Evolutionary conservation across 2,113 vertebrate species (phyloP).

Genomic region (Hypocryptadius cinnamomeus): DNA sequence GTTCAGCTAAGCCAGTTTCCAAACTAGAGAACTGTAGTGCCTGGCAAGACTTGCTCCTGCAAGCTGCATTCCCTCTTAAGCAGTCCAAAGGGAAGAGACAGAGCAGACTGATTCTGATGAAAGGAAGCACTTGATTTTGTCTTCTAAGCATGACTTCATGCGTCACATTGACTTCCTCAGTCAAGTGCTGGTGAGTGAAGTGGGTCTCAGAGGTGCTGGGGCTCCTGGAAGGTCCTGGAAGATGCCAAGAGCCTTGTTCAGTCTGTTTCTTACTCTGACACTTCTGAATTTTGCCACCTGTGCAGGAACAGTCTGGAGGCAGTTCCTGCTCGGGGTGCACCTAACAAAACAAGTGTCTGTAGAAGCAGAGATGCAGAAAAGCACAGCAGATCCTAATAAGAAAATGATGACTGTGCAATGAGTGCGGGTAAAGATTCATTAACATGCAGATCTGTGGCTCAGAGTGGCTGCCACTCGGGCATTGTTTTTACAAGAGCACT

Average conservation of each 20-base stretch:
- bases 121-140: neutral
- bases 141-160: neutral
- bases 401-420: neutral
- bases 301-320: rapidly evolving
- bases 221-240: neutral
- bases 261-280: neutral
- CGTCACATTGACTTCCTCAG: neutral
- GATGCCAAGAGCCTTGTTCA: rapidly evolving
- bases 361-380: neutral
- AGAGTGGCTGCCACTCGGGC: neutral
- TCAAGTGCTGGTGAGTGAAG: neutral
- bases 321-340: neutral
- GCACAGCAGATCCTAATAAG: neutral
- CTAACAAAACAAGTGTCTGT: rapidly evolving
- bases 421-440: neutral
- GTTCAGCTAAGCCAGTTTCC: neutral
- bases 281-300: neutral
- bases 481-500: neutral
- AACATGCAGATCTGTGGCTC: neutral
- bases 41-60: neutral
- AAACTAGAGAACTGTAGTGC: neutral
- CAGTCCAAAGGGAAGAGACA: neutral
- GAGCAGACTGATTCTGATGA: neutral
- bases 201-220: neutral
- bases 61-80: neutral